A percentile compares a stretch with the other conserved stretches of the same genome.
phyloP scores from a whole-genome alignment of 2,888 invertebrate genomes.

The Microctonus hyperodae region DNA sequence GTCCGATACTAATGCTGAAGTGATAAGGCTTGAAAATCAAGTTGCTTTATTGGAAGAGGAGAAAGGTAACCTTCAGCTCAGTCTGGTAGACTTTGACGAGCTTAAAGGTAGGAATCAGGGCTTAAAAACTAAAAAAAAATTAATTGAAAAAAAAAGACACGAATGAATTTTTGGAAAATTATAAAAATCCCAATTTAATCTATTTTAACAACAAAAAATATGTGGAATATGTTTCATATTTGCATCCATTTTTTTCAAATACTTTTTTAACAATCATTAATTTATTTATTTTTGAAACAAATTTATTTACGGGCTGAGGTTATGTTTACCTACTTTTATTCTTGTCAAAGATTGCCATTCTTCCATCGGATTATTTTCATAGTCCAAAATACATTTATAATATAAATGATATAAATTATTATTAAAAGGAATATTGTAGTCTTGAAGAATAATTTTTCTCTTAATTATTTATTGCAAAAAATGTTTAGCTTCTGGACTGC shows the following conservation, averaged over 20 bases:
- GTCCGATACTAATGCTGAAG: conserved; percentile 73
- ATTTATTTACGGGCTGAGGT: no score
- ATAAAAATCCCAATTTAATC: neutral
- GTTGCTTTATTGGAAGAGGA: conserved; percentile 88
- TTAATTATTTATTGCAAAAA: conserved; percentile 30
- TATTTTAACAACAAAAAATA: neutral
- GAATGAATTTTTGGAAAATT: neutral
- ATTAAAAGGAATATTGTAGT: conserved; percentile 16
- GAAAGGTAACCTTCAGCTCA: conserved; percentile 88
- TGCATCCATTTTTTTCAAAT: neutral
- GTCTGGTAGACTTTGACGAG: conserved; percentile 82
- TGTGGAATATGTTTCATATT: neutral
- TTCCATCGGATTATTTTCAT: conserved; percentile 48
- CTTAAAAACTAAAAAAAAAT: conserved; percentile 42
- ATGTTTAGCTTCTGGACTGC: no score
- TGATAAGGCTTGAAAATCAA: conserved; percentile 75
- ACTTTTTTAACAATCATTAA: conserved; percentile 21
- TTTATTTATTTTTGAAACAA: conserved; percentile 24
- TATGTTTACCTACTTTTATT: conserved; percentile 62
- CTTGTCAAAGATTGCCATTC: conserved; percentile 62
- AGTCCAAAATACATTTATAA: conserved; percentile 32
- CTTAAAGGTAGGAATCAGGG: conserved; percentile 69
- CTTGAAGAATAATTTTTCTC: no score
- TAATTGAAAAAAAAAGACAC: neutral
- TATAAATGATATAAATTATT: conserved; percentile 17